These are phyloP conservation scores for Cataglyphis albicans DNA, from an alignment of 2,888 invertebrate species.

Conservation along the genomic window DNA sequence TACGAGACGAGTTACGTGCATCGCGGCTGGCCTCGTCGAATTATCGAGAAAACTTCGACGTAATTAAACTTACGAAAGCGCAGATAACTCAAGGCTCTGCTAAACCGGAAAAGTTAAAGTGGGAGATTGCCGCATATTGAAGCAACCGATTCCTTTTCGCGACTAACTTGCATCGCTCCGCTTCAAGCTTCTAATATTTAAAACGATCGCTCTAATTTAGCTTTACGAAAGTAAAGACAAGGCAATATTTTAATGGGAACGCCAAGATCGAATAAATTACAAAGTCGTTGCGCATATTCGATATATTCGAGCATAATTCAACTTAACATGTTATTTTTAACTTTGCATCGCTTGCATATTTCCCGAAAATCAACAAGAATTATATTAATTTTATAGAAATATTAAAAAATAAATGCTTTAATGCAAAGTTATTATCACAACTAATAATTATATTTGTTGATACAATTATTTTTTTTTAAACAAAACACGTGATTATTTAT, in stretches of 20 bases:
- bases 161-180: conserved; percentile 57
- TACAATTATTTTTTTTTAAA: not conserved
- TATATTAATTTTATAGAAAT: not conserved
- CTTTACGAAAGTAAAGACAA: conserved; percentile 36
- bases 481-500: not conserved
- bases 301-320: conserved; percentile 43
- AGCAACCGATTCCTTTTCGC: conserved; percentile 68
- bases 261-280: conserved; percentile 45
- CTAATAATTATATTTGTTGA: not conserved
- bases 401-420: not conserved
- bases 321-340: conserved; percentile 38
- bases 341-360: not conserved
- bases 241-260: conserved; percentile 34
- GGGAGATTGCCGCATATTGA: conserved; percentile 81
- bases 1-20: conserved; percentile 77
- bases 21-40: conserved; percentile 79
- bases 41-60: conserved; percentile 84
- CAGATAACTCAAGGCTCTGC: conserved; percentile 80
- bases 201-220: conserved; percentile 68
- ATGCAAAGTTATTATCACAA: not conserved
- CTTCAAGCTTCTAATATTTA: conserved; percentile 72
- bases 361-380: not conserved
- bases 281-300: not conserved
- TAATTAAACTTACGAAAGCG: conserved; percentile 83
- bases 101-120: conserved; percentile 83